A percentile compares a stretch with the other conserved stretches of the same genome.
Conservation (phyloP, 2,888 invertebrate genomes). For the Tubulanus polymorphus region DNA sequence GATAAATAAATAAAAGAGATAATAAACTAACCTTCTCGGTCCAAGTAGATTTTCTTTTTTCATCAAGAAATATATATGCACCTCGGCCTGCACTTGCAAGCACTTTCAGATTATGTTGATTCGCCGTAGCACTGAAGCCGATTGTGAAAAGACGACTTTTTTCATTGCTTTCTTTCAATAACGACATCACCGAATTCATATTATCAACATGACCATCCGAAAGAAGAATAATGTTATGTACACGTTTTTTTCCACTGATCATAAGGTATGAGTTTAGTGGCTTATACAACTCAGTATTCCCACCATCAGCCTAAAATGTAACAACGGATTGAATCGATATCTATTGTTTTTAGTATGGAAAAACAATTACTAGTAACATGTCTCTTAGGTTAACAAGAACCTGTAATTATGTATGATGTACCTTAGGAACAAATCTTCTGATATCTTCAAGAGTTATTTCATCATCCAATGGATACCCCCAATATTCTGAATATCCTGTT, state of each 20-base stretch:
- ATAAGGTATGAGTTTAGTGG: constrained; percentile 36
- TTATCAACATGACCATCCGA: constrained; percentile 48
- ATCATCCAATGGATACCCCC: too few species aligned
- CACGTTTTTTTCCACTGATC: constrained; percentile 26
- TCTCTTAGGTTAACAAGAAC: too few species aligned
- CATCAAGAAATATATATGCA: constrained; percentile 42
- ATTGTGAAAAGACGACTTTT: constrained; percentile 42
- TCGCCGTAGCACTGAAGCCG: constrained; percentile 35
- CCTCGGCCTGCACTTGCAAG: constrained; percentile 44
- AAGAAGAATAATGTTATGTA: constrained; percentile 39
- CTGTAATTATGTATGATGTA: too few species aligned
- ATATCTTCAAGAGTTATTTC: too few species aligned
- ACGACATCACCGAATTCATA: constrained; percentile 29
- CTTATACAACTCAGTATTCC: constrained; percentile 42
- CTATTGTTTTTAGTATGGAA: background rate
- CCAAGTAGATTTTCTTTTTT: constrained; percentile 48
- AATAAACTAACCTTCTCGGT: constrained; percentile 39
- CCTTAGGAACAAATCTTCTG: too few species aligned
- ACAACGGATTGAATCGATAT: background rate
- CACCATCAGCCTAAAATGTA: constrained; percentile 25
- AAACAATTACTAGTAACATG: too few species aligned
- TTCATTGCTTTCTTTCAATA: constrained; percentile 22
- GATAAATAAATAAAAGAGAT: background rate
- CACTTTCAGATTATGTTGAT: constrained; percentile 35
- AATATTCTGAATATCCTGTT: too few species aligned